Conservation (phyloP, 1,140 invertebrate genomes). For the Cydia fagiglandana region DNA sequence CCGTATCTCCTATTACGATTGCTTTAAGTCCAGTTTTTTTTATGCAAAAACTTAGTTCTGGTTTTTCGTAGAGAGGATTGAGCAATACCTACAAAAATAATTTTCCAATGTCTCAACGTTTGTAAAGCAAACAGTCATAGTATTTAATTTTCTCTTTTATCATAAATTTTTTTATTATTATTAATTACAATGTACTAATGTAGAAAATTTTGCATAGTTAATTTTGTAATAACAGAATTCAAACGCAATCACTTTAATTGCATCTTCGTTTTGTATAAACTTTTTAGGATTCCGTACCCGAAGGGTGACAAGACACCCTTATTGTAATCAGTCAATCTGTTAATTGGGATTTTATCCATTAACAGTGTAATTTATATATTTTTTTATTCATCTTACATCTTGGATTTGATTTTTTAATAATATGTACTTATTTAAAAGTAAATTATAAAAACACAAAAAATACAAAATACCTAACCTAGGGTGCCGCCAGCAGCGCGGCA, state of each 20-base stretch:
- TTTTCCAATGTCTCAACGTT: not conserved
- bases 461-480: too few species aligned
- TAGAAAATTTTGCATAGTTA: not conserved
- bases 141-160: not conserved
- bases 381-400: too few species aligned
- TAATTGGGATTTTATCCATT: too few species aligned
- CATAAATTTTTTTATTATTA: not conserved
- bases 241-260: not conserved
- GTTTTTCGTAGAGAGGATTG: conserved; percentile 90
- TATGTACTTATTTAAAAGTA: too few species aligned
- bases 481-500: too few species aligned
- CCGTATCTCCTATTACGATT: conserved; percentile 83
- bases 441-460: too few species aligned
- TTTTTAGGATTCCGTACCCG: too few species aligned
- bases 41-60: conserved; percentile 89
- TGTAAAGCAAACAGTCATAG: not conserved
- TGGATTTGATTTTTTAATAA: too few species aligned
- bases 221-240: not conserved
- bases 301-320: too few species aligned
- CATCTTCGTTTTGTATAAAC: too few species aligned
- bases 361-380: too few species aligned
- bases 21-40: conserved; percentile 88
- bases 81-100: conserved; percentile 83
- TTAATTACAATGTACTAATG: not conserved
- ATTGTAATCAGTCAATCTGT: too few species aligned